Evolutionary conservation across 2,113 vertebrate species (phyloP), one percentile per base, ranked within the genome.

Genomic region (Poecilia latipinna): DNA sequence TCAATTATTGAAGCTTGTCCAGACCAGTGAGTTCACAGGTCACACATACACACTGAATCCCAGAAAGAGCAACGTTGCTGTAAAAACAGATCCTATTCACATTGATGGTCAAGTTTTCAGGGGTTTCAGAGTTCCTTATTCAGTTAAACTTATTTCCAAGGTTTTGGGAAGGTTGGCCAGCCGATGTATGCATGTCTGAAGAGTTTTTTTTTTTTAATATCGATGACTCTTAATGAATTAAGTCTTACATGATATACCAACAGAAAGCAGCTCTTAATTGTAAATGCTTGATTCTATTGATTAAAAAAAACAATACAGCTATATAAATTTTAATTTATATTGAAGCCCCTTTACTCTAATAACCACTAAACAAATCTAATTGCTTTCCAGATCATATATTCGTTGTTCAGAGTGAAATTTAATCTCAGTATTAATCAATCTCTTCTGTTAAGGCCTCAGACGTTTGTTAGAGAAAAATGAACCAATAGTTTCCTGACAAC

Each of bases 1-100:
- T 89, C 81, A 91, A 92, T 92, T 90, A 92, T 88, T 89, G 64
- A 90, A 86, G 79, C 63, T 44, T 62, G 71, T 69, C 88, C 81
- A 78, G 76, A 48, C 39, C 75, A 84, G 66, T 61, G 78, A 78
- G 77, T 48, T 19, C 26, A 79, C 66, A 77, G 31, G 74, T 64
- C 73, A 73, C 72, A 63, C 66, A 65, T 8, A 26, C 24, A 51
- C 61, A 26, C 65, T 29, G 65, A 28, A 8, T 61, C 12, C 64
- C 32, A 72, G 28, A 70, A n/a, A 68, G 72, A 64, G 63, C 74
- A 44, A 22, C 29, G 39, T 65, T 69, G 65, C 80, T 78, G 48
- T 60, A 61, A 78, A 82, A 68, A 65, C 64, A 74, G 57, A 66
- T 69, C n/a, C 28, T 68, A 32, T 66, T 62, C 2, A 61, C 42